These are phyloP conservation scores for Apolygus lucorum DNA, from an alignment of 1,140 invertebrate species.

Conservation along the genomic window DNA sequence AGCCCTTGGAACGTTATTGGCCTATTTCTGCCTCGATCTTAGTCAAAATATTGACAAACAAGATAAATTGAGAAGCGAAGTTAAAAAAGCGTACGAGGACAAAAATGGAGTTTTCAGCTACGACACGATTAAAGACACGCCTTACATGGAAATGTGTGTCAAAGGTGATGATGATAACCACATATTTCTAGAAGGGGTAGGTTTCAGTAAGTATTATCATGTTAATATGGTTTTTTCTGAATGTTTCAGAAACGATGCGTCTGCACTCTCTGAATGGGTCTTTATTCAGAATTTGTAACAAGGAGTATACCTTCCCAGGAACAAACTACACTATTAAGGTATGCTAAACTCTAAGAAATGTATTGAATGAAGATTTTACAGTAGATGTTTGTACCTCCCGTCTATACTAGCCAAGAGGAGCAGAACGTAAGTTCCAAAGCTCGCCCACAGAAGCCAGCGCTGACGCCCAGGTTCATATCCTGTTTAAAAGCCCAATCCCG, in stretches of 20 bases:
- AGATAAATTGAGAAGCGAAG: constrained; percentile 4
- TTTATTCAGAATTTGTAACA: constrained; percentile 2
- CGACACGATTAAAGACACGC: background rate
- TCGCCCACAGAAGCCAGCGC: too few relatives aligned
- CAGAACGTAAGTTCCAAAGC: too few relatives aligned
- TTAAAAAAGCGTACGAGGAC: background rate
- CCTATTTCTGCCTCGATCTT: background rate
- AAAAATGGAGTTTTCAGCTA: background rate
- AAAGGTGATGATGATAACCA: constrained; percentile 12
- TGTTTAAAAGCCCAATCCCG: too few relatives aligned
- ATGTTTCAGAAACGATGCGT: background rate
- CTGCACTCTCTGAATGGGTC: background rate
- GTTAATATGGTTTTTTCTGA: background rate
- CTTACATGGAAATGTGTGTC: constrained; percentile 9
- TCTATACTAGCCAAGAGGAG: too few relatives aligned
- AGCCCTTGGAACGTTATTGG: background rate
- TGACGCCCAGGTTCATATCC: too few relatives aligned
- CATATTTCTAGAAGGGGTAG: too few relatives aligned
- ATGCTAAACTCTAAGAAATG: too few relatives aligned
- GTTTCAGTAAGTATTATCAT: too few relatives aligned
- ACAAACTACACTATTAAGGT: background rate
- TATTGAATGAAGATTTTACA: too few relatives aligned
- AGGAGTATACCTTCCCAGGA: constrained; percentile 7
- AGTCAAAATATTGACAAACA: background rate
- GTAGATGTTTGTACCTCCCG: too few relatives aligned